Evolutionary conservation across 2,113 vertebrate genomes (phyloP), one percentile per base, ranked within the genome.

Genomic region (Marmota flaviventris): DNA sequence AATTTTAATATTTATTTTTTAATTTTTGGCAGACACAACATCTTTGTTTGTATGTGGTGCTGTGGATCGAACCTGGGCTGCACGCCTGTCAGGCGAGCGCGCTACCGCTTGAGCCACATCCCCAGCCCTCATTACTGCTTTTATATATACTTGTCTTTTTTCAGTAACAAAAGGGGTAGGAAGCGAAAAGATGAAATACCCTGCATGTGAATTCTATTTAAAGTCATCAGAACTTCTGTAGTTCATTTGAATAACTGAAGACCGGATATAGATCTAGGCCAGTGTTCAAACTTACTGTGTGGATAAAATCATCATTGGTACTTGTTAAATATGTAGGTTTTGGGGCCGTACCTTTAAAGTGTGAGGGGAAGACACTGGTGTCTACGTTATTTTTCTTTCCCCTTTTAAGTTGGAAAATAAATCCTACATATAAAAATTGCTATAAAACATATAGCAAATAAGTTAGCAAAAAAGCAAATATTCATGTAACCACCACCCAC

Each of bases 381-480:
- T 73, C 83, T 73, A 14, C n/a, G 18, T 85, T 85, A 12, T 86
- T 29, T 51, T 84, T 70, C 25, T 83, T 48, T 2, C 83, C 29
- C 53, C 34, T 61, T 9, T n/a, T 63, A 14, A 87, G 56, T 39
- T 75, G 56, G n/a, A 39, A 87, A 82, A 69, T 16, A 63, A 77
- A 29, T 65, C 69, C 75, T 82, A 22, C 3, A 25, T 53, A 65
- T 20, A 76, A 24, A 92, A 76, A 83, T 17, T 6, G 18, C 9
- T 45, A 10, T 76, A 65, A 84, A 89, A 89, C 73, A 81, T 88
- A 34, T 56, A 87, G 42, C 37, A 94, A 82, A 77, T 37, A 79
- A 69, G 10, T 85, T 77, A 69, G 58, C 83, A 45, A n/a, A 45
- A 84, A 91, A 72, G 45, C 67, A 82, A 20, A 53, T 87, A 73